phyloP scores from a whole-genome alignment of 2,113 vertebrate genomes.

The Labeo rohita region DNA sequence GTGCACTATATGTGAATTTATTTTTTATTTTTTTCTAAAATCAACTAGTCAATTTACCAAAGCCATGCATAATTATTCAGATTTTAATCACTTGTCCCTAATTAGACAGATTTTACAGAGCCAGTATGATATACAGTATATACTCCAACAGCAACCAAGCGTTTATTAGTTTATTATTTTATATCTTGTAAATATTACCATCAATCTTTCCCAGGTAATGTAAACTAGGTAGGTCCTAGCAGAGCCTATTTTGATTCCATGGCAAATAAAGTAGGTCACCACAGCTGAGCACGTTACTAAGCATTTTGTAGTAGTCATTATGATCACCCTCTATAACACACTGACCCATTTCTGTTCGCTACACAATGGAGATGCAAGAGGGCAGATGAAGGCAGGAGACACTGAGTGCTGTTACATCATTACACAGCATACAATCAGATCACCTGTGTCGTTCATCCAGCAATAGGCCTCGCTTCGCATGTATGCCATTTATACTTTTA shows the following conservation, averaged over 20 bases:
- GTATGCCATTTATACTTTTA: background rate
- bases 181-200: background rate
- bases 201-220: background rate
- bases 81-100: background rate
- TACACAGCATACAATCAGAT: background rate
- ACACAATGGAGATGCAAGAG: background rate
- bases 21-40: background rate
- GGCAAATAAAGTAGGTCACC: conserved; percentile 80
- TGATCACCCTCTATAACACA: conserved; percentile 77
- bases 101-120: background rate
- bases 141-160: background rate
- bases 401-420: conserved; percentile 40
- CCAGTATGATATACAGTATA: background rate
- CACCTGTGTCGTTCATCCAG: background rate
- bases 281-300: conserved; percentile 65
- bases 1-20: background rate
- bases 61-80: background rate
- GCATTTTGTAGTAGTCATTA: conserved; percentile 68
- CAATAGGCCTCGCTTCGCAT: background rate
- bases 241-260: conserved; percentile 4
- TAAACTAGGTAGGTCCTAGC: background rate
- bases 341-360: conserved; percentile 83
- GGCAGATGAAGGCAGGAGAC: background rate
- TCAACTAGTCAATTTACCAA: background rate
- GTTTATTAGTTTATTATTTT: background rate